phyloP scores from a whole-genome alignment of 2,113 vertebrate genomes.

The Daphoenositta chrysoptera region DNA sequence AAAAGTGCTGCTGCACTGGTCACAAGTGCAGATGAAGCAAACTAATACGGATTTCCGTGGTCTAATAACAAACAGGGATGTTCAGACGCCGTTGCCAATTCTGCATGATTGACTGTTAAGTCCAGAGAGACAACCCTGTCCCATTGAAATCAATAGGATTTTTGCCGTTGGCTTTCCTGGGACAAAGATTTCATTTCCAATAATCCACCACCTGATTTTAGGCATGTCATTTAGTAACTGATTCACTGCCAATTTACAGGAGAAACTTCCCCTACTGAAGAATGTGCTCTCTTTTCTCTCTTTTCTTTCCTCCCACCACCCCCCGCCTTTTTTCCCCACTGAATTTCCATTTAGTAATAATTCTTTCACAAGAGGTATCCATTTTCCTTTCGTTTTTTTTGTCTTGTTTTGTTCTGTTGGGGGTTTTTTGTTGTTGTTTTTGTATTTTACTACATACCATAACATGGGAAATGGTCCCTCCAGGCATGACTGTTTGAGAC shows the following conservation, averaged over 20 bases:
- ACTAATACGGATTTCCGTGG: conserved; percentile 40
- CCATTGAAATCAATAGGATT: conserved; percentile 48
- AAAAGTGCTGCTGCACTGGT: background rate
- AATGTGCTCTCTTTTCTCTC: background rate
- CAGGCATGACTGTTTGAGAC: conserved; percentile 25
- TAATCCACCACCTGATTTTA: conserved; percentile 55
- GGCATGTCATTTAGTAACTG: conserved; percentile 39
- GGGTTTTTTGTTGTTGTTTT: background rate
- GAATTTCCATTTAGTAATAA: background rate
- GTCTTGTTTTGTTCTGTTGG: background rate
- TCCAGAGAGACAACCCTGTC: conserved; percentile 36
- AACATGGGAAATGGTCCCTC: conserved; percentile 5
- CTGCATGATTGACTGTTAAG: conserved; percentile 50
- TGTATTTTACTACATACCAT: conserved; percentile 12
- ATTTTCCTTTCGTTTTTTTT: background rate
- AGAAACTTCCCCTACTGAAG: conserved; percentile 9
- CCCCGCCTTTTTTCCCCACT: background rate
- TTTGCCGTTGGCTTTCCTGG: conserved; percentile 49
- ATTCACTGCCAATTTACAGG: conserved; percentile 5
- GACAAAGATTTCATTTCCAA: conserved; percentile 57
- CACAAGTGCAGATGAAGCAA: conserved; percentile 36
- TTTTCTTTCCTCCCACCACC: background rate
- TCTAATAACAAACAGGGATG: conserved; percentile 35
- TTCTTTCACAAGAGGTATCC: background rate
- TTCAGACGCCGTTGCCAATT: background rate